phyloP scores from a whole-genome alignment of 1,140 invertebrate genomes.

The Drosophila nigromelanica region DNA sequence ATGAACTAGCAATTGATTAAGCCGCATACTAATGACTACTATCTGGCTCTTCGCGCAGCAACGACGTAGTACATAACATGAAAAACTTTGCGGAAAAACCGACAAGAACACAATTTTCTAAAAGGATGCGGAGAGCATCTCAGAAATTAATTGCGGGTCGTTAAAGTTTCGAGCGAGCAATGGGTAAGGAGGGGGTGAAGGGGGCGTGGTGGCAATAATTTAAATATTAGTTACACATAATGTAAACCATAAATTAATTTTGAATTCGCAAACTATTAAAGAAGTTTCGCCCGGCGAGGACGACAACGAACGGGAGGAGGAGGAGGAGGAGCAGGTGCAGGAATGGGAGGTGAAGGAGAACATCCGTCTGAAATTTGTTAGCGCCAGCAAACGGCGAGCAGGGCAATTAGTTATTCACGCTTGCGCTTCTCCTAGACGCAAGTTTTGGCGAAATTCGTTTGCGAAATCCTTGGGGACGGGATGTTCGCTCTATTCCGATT shows the following conservation, averaged over 20 bases:
- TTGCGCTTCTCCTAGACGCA: slow-evolving; percentile 65
- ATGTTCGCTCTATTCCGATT: not conserved
- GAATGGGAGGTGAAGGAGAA: slow-evolving; percentile 7
- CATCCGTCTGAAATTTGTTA: slow-evolving; percentile 65
- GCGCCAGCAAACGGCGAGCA: slow-evolving; percentile 9
- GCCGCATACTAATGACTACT: slow-evolving; percentile 56
- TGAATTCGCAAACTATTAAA: slow-evolving; percentile 79
- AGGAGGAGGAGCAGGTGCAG: no score
- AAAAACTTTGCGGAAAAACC: slow-evolving; percentile 61
- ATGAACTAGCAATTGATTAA: slow-evolving; percentile 64
- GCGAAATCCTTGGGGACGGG: slow-evolving; percentile 13
- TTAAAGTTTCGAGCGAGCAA: slow-evolving; percentile 54
- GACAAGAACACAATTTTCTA: slow-evolving; percentile 69
- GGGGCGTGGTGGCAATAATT: slow-evolving; percentile 52
- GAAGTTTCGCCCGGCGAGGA: slow-evolving; percentile 47
- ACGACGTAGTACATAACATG: slow-evolving; percentile 58
- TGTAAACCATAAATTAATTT: slow-evolving; percentile 82
- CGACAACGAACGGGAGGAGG: not conserved
- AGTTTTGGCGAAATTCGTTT: slow-evolving; percentile 35
- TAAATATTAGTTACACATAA: slow-evolving; percentile 82
- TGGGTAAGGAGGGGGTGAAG: not conserved
- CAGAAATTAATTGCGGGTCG: slow-evolving; percentile 72
- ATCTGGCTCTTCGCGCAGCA: slow-evolving; percentile 10
- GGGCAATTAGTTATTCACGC: slow-evolving; percentile 83
- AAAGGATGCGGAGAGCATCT: slow-evolving; percentile 8